phyloP scores from a whole-genome alignment of 2,113 vertebrate genomes.

The Oreochromis niloticus region DNA sequence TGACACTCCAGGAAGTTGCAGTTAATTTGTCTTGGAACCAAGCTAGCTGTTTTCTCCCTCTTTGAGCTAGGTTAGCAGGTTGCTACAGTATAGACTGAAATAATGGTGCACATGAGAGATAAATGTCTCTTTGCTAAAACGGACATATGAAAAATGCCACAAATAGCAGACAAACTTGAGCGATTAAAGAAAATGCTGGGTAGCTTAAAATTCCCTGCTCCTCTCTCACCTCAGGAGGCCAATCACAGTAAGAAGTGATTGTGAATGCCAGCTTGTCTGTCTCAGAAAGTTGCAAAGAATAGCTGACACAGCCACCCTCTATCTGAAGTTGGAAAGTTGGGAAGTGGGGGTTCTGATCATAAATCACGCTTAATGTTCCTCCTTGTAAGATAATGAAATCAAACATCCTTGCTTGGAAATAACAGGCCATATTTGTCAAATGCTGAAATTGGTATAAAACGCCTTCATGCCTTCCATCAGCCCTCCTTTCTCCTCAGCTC shows the following conservation, averaged over 20 bases:
- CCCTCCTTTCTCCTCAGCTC: not conserved
- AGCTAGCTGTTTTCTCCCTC: not conserved
- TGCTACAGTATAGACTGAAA: not conserved
- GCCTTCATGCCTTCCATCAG: not conserved
- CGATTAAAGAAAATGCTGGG: not conserved
- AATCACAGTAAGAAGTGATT: not conserved
- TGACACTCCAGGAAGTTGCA: not conserved
- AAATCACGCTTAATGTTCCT: not conserved
- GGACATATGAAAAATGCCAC: not conserved
- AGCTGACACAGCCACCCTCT: not conserved
- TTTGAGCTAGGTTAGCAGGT: not conserved
- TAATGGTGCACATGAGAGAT: not conserved
- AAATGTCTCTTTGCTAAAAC: not conserved
- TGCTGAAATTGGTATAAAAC: not conserved
- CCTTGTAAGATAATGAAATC: slow-evolving; percentile 12
- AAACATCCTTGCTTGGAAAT: slow-evolving; percentile 23
- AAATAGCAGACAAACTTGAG: not conserved
- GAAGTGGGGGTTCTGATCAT: not conserved
- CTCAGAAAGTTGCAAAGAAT: not conserved
- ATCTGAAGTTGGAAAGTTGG: not conserved
- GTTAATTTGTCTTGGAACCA: not conserved
- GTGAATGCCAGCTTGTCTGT: not conserved
- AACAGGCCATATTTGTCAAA: slow-evolving; percentile 7
- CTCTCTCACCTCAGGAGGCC: not conserved
- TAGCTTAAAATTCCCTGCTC: not conserved